Conservation (phyloP, 2,797 vertebrate species). For the Tapera naevia region DNA sequence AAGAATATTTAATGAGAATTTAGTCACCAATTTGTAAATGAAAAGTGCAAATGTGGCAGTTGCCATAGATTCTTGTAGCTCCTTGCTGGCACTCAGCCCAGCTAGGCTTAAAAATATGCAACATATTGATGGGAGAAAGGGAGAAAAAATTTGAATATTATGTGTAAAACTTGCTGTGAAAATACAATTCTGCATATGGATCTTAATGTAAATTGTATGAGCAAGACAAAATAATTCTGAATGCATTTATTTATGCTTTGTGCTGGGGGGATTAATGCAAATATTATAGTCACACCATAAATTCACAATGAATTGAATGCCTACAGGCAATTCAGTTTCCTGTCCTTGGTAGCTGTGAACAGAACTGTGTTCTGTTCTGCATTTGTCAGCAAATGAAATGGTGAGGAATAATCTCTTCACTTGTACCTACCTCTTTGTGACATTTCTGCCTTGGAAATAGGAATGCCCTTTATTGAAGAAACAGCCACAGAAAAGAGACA, state of each 20-base stretch:
- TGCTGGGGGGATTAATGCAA: conserved; percentile 69
- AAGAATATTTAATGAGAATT: conserved; percentile 65
- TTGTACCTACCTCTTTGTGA: conserved; percentile 25
- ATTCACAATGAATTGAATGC: conserved; percentile 64
- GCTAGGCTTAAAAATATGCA: conserved; percentile 47
- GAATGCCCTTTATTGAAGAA: not conserved
- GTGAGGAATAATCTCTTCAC: conserved; percentile 43
- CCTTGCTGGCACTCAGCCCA: conserved; percentile 59
- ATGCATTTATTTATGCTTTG: conserved; percentile 56
- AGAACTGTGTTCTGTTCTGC: conserved; percentile 40
- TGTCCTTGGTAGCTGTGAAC: conserved; percentile 47
- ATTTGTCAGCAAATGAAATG: conserved; percentile 49
- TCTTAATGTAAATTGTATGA: conserved; percentile 34
- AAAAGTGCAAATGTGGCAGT: conserved; percentile 58
- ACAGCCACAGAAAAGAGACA: not conserved
- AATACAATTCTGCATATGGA: conserved; percentile 34
- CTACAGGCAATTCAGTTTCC: conserved; percentile 52
- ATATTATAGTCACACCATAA: conserved; percentile 49
- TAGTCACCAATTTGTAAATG: conserved; percentile 53
- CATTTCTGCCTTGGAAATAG: conserved; percentile 29
- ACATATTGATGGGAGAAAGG: conserved; percentile 18
- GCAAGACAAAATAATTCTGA: conserved; percentile 63
- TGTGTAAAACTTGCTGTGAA: conserved; percentile 49
- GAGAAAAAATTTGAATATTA: conserved; percentile 18
- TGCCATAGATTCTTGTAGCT: conserved; percentile 41